Evolutionary conservation across 1,140 invertebrate species (phyloP).

Genomic region (Ctenoplectra terminalis): DNA sequence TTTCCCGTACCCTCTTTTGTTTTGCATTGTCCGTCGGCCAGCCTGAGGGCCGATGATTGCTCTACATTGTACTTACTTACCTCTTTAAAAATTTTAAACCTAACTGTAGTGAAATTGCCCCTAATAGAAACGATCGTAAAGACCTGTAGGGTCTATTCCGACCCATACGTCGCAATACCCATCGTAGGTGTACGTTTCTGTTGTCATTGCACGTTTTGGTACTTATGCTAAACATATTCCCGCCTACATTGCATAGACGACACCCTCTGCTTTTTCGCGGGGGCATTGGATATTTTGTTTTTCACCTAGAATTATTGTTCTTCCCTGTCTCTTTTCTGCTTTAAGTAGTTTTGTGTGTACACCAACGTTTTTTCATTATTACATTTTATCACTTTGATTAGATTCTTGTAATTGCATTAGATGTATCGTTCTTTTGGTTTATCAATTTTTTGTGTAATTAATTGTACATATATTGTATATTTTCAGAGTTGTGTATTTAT

Average conservation of each 20-base stretch:
- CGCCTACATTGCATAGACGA: background rate
- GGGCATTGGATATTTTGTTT: too few species aligned
- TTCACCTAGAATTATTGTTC: too few species aligned
- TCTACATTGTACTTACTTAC: constrained; percentile 47
- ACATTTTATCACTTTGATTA: too few species aligned
- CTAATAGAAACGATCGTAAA: constrained; percentile 58
- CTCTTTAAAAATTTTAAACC: constrained; percentile 51
- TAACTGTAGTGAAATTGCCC: constrained; percentile 61
- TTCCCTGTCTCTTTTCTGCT: too few species aligned
- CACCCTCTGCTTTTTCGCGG: background rate
- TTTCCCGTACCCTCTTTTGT: background rate
- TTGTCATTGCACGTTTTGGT: background rate
- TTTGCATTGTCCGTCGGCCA: background rate
- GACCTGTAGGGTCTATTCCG: constrained; percentile 30
- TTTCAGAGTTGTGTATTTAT: too few species aligned
- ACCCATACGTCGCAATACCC: background rate
- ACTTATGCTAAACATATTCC: background rate
- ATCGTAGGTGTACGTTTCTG: background rate
- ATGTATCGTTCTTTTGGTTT: too few species aligned
- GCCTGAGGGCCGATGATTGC: constrained; percentile 8
- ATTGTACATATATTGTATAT: too few species aligned
- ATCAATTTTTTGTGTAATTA: too few species aligned
- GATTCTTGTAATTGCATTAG: too few species aligned
- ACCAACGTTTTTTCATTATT: too few species aligned
- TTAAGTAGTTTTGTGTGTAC: too few species aligned